Conservation (phyloP, 2,797 vertebrate species). For the Clamator glandarius region DNA sequence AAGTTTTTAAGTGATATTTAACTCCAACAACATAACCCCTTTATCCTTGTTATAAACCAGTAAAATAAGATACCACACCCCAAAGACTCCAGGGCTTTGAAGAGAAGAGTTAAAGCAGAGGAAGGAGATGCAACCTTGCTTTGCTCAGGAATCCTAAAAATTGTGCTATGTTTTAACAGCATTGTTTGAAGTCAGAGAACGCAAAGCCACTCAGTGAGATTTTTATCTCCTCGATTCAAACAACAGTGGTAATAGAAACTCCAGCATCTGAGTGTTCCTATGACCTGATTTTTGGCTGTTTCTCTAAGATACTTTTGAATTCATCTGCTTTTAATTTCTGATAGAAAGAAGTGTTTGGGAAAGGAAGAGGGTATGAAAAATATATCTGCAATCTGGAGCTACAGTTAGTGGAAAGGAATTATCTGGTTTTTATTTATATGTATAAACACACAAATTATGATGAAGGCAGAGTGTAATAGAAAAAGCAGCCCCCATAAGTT, state of each 20-base stretch:
- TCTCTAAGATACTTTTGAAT: slow-evolving; percentile 49
- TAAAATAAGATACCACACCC: slow-evolving; percentile 38
- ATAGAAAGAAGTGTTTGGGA: slow-evolving; percentile 60
- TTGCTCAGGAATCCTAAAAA: slow-evolving; percentile 52
- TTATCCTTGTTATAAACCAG: slow-evolving; percentile 41
- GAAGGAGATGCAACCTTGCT: neutral
- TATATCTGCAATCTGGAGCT: slow-evolving; percentile 40
- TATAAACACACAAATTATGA: neutral
- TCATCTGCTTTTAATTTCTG: slow-evolving; percentile 66
- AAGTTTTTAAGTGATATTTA: slow-evolving; percentile 64
- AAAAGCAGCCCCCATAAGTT: neutral
- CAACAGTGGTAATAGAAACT: slow-evolving; percentile 41
- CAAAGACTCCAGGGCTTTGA: slow-evolving; percentile 32
- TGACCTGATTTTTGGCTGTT: slow-evolving; percentile 53
- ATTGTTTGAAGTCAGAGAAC: slow-evolving; percentile 37
- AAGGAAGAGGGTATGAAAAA: slow-evolving; percentile 58
- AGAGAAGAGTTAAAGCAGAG: slow-evolving; percentile 14
- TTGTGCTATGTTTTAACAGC: slow-evolving; percentile 36
- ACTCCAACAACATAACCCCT: slow-evolving; percentile 33
- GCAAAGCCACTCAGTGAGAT: slow-evolving; percentile 29
- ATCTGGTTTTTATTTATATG: slow-evolving; percentile 27
- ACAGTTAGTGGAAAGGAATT: neutral
- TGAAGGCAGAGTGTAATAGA: neutral
- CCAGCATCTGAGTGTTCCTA: neutral
- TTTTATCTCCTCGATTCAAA: slow-evolving; percentile 57